Base-by-base conservation (phyloP, 2,113 vertebrate genomes). In the Notarius quadriscutis region DNA sequence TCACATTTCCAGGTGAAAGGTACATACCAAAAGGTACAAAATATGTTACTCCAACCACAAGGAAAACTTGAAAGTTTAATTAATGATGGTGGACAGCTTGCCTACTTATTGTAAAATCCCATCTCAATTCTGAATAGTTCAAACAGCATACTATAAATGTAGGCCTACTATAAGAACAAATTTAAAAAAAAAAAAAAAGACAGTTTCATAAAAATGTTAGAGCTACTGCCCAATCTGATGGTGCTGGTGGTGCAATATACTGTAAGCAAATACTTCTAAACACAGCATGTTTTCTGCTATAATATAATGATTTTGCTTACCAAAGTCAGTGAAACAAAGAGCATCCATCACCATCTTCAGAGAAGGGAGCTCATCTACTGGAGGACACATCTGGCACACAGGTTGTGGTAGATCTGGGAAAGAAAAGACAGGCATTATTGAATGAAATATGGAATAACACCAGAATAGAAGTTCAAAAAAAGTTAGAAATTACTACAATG, bases 351-450 rank as follows among this genome's bases (percentile, higher is more conserved):
- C 91, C n/a, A 89, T 94, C 90, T 94, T 97, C 80, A 95, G 85
- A 0, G 93, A 91, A 34, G 95, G 94, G 63, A 92, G 90, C 58
- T 96, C 95, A 85, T 96, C 95, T 81, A 97, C 93, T 30, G 91
- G 34, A 1, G 97, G 97, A 77, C 97, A 98, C 81, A 91, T 93
- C 86, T 98, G 97, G 89, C 97, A 98, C n/a, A 91, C 93, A 71
- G 96, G 94, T 93, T 95, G 95, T 11, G 97, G 96, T 3, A 97
- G 84, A 22, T 91, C 97, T 98, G 93, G 15, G 22, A 92, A 65
- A 0, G 4, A 15, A 88, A 48, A 65, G 1, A 78, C 7, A 51
- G 18, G 14, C 0, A 84, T 55, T 17, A n/a, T 85, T 50, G 22
- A 17, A 41, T 75, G 3, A 50, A 65, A 63, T 25, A 10, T 20